Base-by-base conservation (phyloP, 2,888 invertebrate genomes). In the Diaphora mendica region DNA sequence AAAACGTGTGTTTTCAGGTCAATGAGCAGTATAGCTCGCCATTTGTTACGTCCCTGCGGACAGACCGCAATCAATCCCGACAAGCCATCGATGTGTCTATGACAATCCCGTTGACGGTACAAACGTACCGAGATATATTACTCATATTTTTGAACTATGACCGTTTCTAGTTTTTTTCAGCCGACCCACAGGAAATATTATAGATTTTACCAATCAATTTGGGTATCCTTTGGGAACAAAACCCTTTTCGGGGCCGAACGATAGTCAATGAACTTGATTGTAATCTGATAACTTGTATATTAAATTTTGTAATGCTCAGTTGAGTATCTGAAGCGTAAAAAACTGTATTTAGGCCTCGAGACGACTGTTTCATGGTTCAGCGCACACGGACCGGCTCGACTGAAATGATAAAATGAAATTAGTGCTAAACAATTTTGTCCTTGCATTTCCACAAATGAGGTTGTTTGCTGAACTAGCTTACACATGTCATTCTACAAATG, bases 11-110 rank as follows among this genome's bases (percentile, higher is more conserved):
- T 59, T 59, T 59, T 59, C 59, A 26, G 59, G 44, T 44, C 44
- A 44, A 30, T 30, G 66, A 67, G 66, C 20, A 26, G n/a, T 55
- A n/a, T 23, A 55, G 42, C 66, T 66, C 66, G 9, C 44, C 26
- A 44, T 44, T 30, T 44, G 11, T 42, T 44, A n/a, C 9, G 1
- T 44, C 66, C 44, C 44, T 67, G 26, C 3, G 30, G 42, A 65
- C 3, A 9, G 66, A 20, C 66, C 44, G 44, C 44, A 20, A 67
- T 67, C 66, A 67, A 67, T 67, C 66, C 44, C 44, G 20, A 67
- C 66, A 67, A 44, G 17, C n/a, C 20, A 26, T 44, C 44, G 30
- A 44, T 67, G n/a, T 17, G 42, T 66, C 51, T 55, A 55, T 55
- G 51, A 55, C 51, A n/a, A 55, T 55, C n/a, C 51, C 51, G 51